A percentile compares a stretch with the other conserved stretches of the same genome.
These are phyloP conservation scores for Oreohelix idahoensis DNA, from an alignment of 1,140 invertebrate species.

Conservation along the genomic window DNA sequence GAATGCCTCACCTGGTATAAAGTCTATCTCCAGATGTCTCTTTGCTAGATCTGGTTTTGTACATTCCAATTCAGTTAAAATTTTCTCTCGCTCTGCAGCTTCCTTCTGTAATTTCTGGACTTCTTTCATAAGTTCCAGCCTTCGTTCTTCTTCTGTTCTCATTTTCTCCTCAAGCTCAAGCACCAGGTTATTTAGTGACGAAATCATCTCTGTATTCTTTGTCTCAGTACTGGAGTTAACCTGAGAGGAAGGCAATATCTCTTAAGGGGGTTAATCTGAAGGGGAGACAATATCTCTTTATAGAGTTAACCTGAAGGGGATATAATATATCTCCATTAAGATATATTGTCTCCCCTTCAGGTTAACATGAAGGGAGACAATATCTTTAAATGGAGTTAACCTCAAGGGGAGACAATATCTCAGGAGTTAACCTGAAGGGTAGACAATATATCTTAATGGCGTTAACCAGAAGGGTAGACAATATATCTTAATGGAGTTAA, in stretches of 20 bases:
- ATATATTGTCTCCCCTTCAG: too few relatives aligned
- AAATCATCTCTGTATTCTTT: background rate
- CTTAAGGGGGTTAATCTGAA: too few relatives aligned
- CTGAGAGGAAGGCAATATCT: background rate
- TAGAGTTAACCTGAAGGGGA: too few relatives aligned
- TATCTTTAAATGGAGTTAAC: too few relatives aligned
- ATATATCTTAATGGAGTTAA: too few relatives aligned
- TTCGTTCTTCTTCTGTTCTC: conserved; percentile 23
- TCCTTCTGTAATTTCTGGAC: conserved; percentile 25
- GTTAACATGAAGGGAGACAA: too few relatives aligned
- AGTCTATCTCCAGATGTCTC: background rate
- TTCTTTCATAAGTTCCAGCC: conserved; percentile 14
- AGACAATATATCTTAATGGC: too few relatives aligned
- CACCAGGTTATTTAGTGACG: background rate
- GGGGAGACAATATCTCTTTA: too few relatives aligned
- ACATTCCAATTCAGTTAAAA: background rate
- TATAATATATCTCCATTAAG: too few relatives aligned
- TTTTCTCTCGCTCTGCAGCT: conserved; percentile 2
- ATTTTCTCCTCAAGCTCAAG: conserved; percentile 13
- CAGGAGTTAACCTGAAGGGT: too few relatives aligned
- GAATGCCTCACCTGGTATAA: background rate
- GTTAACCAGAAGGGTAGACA: too few relatives aligned
- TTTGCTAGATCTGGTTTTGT: background rate
- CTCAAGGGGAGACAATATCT: too few relatives aligned
- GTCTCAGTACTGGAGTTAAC: background rate